Evolutionary conservation across 2,113 vertebrate genomes (phyloP).

Genomic region (Aldabrachelys gigantea): DNA sequence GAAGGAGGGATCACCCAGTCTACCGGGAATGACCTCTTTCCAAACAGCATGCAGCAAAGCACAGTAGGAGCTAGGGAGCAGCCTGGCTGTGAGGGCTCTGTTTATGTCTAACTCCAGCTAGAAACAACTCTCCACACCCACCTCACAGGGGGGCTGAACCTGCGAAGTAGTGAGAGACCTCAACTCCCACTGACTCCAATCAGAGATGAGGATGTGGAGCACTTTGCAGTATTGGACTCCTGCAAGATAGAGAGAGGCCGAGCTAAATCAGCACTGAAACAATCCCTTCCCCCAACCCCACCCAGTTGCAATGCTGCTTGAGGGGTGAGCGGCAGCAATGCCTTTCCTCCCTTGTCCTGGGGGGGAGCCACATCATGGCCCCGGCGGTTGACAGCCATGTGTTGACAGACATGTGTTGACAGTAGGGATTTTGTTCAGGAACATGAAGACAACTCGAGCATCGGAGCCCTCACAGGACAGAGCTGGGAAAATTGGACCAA

Average conservation of each 20-base stretch:
- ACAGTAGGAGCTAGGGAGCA: not conserved
- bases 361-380: not conserved
- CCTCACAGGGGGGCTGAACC: not conserved
- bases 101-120: not conserved
- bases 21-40: not conserved
- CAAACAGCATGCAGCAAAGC: fast-evolving
- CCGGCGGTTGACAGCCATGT: not conserved
- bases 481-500: not conserved
- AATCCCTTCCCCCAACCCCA: not conserved
- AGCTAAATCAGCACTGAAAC: fast-evolving
- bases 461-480: not conserved
- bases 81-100: not conserved
- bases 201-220: fast-evolving
- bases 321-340: not conserved
- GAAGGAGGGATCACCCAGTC: not conserved
- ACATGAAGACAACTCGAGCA: not conserved
- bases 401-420: too few species aligned
- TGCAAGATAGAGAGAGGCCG: not conserved
- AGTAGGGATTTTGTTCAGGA: not conserved
- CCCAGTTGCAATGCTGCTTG: not conserved
- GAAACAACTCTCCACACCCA: not conserved
- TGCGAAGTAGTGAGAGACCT: fast-evolving
- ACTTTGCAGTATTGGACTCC: not conserved
- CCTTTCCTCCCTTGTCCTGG: not conserved
- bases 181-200: fast-evolving